Evolutionary conservation across 2,113 vertebrate species (phyloP).

Genomic region (Carollia perspicillata): DNA sequence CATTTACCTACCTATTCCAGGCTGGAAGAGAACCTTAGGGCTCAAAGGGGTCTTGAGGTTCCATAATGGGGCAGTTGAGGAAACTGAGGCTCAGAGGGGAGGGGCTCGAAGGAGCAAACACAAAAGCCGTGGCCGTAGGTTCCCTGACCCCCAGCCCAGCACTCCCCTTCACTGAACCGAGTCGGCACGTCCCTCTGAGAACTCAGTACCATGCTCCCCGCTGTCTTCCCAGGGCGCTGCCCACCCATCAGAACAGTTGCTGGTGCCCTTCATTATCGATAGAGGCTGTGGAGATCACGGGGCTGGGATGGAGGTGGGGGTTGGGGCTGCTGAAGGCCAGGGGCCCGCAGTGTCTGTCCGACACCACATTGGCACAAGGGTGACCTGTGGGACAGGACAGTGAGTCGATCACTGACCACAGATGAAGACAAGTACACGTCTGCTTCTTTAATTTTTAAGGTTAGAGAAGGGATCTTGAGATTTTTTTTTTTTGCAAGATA

Average conservation of each 20-base stretch:
- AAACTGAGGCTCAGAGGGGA: not conserved
- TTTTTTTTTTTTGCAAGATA: not conserved
- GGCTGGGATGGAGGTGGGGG: fast-evolving
- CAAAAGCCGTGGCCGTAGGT: fast-evolving
- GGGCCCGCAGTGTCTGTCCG: fast-evolving
- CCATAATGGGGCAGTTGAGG: not conserved
- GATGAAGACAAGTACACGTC: not conserved
- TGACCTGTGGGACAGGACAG: not conserved
- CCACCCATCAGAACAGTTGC: too few species aligned
- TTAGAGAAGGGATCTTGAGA: not conserved
- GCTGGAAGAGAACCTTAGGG: not conserved
- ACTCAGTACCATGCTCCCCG: too few species aligned
- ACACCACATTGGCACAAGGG: not conserved
- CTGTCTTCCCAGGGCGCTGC: not conserved
- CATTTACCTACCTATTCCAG: not conserved
- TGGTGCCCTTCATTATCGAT: too few species aligned
- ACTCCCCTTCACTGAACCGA: not conserved
- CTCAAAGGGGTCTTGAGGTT: not conserved
- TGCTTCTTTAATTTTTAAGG: not conserved
- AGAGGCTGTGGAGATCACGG: not conserved
- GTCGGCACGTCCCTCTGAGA: not conserved
- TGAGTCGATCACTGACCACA: not conserved
- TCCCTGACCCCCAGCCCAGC: not conserved
- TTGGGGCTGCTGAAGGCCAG: not conserved
- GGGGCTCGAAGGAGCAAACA: not conserved